Evolutionary conservation across 2,113 vertebrate species (phyloP), one percentile per base, ranked within the genome.

Genomic region (Cricetomys ansorgei): DNA sequence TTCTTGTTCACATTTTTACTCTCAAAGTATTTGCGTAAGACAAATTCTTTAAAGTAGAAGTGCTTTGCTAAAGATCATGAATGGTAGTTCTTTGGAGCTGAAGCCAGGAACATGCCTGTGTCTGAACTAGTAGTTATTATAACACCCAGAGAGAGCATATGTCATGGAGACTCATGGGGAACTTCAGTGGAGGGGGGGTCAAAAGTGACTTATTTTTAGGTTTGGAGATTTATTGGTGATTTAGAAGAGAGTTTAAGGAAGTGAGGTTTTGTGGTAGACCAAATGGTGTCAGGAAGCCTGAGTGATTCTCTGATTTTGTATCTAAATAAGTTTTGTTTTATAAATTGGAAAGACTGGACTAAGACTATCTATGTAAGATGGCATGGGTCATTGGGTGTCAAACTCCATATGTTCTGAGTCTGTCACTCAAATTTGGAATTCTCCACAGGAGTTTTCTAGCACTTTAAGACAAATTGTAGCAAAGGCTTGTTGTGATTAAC

Each of bases 1-100:
- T 64, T 43, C 45, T 69, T 64, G 43, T 81, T 91, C 72, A 43
- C 59, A 53, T 62, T 45, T 93, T 59, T 55, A 91, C 64, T 48
- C 34, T 85, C 29, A 84, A 55, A 92, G 77, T 59, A 95, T 81
- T 81, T 67, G 34, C 75, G 53, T 65, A 88, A 76, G 57, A 81
- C 43, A 80, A 45, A 69, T 90, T 80, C 37, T 8, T 81, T 93
- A 50, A 75, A 53, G 21, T 87, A 31, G 21, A 69, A 76, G 40
- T 87, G 43, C 34, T 81, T 90, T 93, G 34, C 79, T 50, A 80
- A 86, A 90, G 48, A 73, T 89, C 5, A 37, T 50, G n/a, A 86
- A 65, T 84, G 72, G 19, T 25, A 50, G 27, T 85, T 45, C 3
- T 34, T 31, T 48, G 25, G 62, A 48, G 40, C 65, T 31, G 29